A percentile compares a stretch with the other conserved stretches of the same genome.
Evolutionary conservation across 2,113 vertebrate genomes (phyloP).

Genomic region (Tichodroma muraria): DNA sequence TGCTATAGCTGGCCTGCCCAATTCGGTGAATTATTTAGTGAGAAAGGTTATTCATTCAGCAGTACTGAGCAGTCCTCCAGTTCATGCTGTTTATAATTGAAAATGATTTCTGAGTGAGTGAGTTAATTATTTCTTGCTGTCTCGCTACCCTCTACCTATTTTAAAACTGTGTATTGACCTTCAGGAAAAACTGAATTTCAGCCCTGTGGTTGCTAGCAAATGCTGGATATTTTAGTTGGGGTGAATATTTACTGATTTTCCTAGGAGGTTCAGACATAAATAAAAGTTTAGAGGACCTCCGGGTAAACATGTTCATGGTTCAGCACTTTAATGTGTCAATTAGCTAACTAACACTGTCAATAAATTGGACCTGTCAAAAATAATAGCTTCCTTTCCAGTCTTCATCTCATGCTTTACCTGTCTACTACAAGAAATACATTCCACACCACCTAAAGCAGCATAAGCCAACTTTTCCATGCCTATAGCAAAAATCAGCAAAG

Average conservation of each 20-base stretch:
- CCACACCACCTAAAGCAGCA: not conserved
- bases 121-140: slow-evolving; percentile 54
- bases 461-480: not conserved
- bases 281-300: slow-evolving; percentile 71
- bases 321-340: slow-evolving; percentile 80
- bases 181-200: slow-evolving; percentile 43
- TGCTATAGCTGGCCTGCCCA: not conserved
- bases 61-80: not conserved
- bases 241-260: slow-evolving; percentile 67
- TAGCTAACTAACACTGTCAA: slow-evolving; percentile 74
- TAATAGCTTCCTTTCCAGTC: slow-evolving; percentile 67
- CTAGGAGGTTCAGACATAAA: slow-evolving; percentile 69
- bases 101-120: slow-evolving; percentile 38
- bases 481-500: not conserved
- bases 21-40: slow-evolving; percentile 13
- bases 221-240: slow-evolving; percentile 49
- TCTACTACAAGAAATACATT: slow-evolving; percentile 19
- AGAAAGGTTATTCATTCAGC: slow-evolving; percentile 42
- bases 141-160: slow-evolving; percentile 21
- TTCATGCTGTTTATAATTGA: slow-evolving; percentile 54
- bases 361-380: slow-evolving; percentile 78
- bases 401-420: slow-evolving; percentile 21
- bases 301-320: slow-evolving; percentile 77
- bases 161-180: slow-evolving; percentile 29
- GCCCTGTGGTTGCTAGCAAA: slow-evolving; percentile 17